Conservation (phyloP, 2,888 invertebrate species). For the Apotomis turbidana region DNA sequence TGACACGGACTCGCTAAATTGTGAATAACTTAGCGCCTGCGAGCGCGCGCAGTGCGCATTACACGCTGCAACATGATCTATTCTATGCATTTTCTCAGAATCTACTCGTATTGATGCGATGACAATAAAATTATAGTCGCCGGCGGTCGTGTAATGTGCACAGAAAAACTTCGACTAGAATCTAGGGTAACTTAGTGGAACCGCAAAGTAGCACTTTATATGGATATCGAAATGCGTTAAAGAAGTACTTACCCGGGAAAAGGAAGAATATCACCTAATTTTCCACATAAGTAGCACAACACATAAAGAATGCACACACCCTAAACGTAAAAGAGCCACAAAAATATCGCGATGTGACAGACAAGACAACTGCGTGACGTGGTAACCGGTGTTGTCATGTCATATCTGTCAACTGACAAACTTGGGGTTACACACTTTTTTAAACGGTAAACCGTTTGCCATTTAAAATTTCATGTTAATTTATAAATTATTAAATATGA, state of each 20-base stretch:
- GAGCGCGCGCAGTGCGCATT: constrained; percentile 45
- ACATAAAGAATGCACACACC: constrained; percentile 83
- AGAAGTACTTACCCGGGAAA: constrained; percentile 73
- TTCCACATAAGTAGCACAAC: constrained; percentile 84
- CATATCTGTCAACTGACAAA: constrained; percentile 46
- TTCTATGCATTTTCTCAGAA: constrained; percentile 59
- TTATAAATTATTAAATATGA: neutral
- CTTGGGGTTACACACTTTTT: constrained; percentile 28
- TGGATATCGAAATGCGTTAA: constrained; percentile 34
- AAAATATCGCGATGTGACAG: constrained; percentile 78
- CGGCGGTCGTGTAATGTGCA: constrained; percentile 63
- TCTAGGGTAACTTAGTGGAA: constrained; percentile 47
- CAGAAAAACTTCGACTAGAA: constrained; percentile 55
- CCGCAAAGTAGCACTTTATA: constrained; percentile 42
- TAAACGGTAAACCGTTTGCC: neutral
- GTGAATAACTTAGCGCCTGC: constrained; percentile 54
- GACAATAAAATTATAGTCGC: constrained; percentile 68
- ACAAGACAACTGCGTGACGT: constrained; percentile 82
- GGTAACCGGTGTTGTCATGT: constrained; percentile 75
- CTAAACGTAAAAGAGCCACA: constrained; percentile 80
- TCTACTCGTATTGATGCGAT: constrained; percentile 56
- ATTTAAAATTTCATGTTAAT: neutral
- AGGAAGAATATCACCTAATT: constrained; percentile 82
- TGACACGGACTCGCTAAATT: constrained; percentile 61
- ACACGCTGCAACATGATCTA: constrained; percentile 45